Evolutionary conservation across 2,888 invertebrate genomes (phyloP), one percentile per base, ranked within the genome.

Genomic region (Drosophila leonis): DNA sequence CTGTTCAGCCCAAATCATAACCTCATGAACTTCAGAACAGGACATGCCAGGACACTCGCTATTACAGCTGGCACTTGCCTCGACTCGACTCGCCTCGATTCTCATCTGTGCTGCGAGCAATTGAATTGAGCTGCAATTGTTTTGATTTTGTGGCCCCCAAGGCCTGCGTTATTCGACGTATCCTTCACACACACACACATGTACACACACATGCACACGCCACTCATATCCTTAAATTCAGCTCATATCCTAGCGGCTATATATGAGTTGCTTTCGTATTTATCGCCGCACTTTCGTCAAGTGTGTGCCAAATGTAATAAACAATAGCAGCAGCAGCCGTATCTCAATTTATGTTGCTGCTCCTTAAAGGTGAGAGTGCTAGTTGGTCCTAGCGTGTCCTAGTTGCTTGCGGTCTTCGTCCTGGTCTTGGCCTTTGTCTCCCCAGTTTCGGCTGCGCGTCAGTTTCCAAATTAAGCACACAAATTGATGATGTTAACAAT

Each of bases 381-480:
- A 31, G 48, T 48, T 48, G 48, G 48, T 57, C 27, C 42, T 33
- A 18, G n/a, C 46, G 12, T 27, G 27, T 44, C 64, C 39, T 46
- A 35, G 27, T 56, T 57, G 20, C 37, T 13, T 48, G 48, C 27
- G 29, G 48, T 29, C 48, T n/a, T 29, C n/a, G 44, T 59, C 52
- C 37, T 33, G 13, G 35, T 63, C 60, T 63, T 60, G 56, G 64
- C 72, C 69, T 66, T 77, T 70, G 79, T 67, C 63, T 74, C 54
- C 68, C 81, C 48, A 29, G 48, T 71, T 73, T 88, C 90, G 49
- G 90, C 84, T 83, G 88, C 88, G 90, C 88, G 86, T 87, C 86
- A 87, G 90, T 87, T 87, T 87, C 86, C 85, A 90, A 88, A 88
- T 87, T 90, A 87, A 87, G 89, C 88, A 88, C 88, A 87, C 86